These are phyloP conservation scores for Tricholauxania praeusta DNA, from an alignment of 2,888 invertebrate species.

Conservation along the genomic window DNA sequence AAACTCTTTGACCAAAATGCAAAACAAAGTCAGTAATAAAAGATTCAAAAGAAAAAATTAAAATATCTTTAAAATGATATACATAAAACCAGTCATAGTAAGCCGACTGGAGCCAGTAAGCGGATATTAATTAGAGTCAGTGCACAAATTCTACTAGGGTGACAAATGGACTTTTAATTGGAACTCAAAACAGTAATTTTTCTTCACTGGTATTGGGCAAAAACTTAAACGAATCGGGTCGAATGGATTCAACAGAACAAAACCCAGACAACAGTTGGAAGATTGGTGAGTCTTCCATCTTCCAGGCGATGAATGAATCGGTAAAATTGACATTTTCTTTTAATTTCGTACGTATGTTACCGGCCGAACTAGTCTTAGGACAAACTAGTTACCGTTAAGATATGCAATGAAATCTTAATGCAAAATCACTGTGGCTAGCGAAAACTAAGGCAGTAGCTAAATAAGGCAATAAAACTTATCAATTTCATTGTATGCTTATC, in stretches of 20 bases:
- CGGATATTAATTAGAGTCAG: background rate
- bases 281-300: too few relatives aligned
- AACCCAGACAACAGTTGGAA: too few relatives aligned
- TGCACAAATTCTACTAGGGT: slow-evolving; percentile 32
- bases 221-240: slow-evolving; percentile 1
- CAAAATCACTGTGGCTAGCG: too few relatives aligned
- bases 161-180: slow-evolving; percentile 45
- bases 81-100: slow-evolving; percentile 20
- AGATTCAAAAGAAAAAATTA: slow-evolving; percentile 9
- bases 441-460: too few relatives aligned
- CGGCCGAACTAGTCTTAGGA: too few relatives aligned
- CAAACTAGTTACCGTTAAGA: too few relatives aligned
- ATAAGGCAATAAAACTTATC: too few relatives aligned
- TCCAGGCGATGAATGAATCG: too few relatives aligned
- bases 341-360: too few relatives aligned
- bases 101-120: slow-evolving; percentile 35
- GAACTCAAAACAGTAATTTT: slow-evolving; percentile 36
- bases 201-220: background rate
- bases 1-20: background rate
- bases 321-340: too few relatives aligned
- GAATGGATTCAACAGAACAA: background rate
- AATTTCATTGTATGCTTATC: too few relatives aligned
- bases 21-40: background rate
- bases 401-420: too few relatives aligned
- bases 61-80: slow-evolving; percentile 1